Conservation (phyloP, 1,140 invertebrate genomes). For the Lepidurus couesii region DNA sequence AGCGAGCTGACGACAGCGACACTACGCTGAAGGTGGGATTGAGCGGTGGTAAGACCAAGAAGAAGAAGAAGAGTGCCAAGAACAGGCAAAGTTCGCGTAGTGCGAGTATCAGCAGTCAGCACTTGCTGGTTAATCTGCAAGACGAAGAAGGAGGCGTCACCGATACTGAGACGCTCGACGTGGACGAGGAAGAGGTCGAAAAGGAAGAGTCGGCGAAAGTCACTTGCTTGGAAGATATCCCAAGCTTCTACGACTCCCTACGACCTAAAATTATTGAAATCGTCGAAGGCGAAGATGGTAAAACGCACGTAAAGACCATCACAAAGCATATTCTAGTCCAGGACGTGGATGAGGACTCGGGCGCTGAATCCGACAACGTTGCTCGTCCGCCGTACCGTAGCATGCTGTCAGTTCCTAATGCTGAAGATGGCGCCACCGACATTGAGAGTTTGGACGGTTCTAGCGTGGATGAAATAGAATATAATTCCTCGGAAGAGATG, state of each 20-base stretch:
- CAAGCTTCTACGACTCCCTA: slow-evolving; percentile 32
- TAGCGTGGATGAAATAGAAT: slow-evolving; percentile 18
- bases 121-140: neutral
- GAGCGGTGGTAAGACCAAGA: neutral
- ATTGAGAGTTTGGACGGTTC: slow-evolving; percentile 30
- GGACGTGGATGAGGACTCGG: neutral
- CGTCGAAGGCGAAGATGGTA: slow-evolving; percentile 33
- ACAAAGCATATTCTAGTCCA: slow-evolving; percentile 27
- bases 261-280: slow-evolving; percentile 31
- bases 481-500: slow-evolving; percentile 9
- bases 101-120: neutral
- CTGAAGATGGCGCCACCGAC: slow-evolving; percentile 31
- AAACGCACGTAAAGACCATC: slow-evolving; percentile 32
- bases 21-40: neutral
- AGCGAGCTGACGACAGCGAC: neutral
- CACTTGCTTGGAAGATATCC: slow-evolving; percentile 32
- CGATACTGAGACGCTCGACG: slow-evolving; percentile 32
- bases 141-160: slow-evolving; percentile 29
- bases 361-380: neutral
- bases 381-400: neutral
- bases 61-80: neutral
- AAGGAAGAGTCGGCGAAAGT: slow-evolving; percentile 13
- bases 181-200: slow-evolving; percentile 27
- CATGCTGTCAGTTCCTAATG: slow-evolving; percentile 19
- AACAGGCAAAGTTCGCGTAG: neutral